Percentiles rank a stretch among this genome's conserved stretches.
Conservation (phyloP, 2,888 invertebrate genomes). For the Fragum fragum region DNA sequence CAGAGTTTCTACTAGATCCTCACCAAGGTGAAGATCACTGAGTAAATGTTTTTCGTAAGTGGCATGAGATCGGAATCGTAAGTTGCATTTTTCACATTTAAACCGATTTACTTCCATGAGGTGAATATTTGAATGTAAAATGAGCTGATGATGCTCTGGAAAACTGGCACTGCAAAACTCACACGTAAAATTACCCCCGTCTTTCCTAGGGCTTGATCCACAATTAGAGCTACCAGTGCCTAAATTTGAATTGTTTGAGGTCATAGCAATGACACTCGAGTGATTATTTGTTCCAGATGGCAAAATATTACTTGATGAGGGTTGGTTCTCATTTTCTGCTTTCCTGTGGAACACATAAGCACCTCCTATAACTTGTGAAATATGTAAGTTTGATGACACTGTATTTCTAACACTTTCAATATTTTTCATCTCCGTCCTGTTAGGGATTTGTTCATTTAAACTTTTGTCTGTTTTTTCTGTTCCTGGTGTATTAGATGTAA, state of each 20-base stretch:
- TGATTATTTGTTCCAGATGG: not conserved
- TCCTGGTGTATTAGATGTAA: conserved; percentile 29
- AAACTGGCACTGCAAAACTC: conserved; percentile 65
- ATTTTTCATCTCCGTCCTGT: not conserved
- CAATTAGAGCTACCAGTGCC: not conserved
- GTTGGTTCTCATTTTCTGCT: not conserved
- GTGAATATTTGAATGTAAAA: conserved; percentile 97
- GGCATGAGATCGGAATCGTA: conserved; percentile 96
- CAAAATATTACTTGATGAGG: not conserved
- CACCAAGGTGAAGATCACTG: conserved; percentile 96
- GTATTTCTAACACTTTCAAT: not conserved
- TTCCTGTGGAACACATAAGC: not conserved
- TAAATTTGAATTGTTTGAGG: not conserved
- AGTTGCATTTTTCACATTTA: conserved; percentile 96
- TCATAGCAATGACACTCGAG: not conserved
- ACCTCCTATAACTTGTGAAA: not conserved
- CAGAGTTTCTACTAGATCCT: conserved; percentile 86
- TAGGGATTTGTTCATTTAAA: not conserved
- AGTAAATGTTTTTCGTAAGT: conserved; percentile 97
- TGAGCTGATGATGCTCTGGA: conserved; percentile 94
- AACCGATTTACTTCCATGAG: conserved; percentile 95
- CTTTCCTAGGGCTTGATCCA: not conserved
- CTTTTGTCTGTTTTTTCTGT: not conserved
- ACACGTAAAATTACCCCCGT: conserved; percentile 34
- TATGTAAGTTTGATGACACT: not conserved